Percentiles rank a stretch among this genome's conserved stretches.
Conservation (phyloP, 2,113 vertebrate species). For the Sorex fumeus region DNA sequence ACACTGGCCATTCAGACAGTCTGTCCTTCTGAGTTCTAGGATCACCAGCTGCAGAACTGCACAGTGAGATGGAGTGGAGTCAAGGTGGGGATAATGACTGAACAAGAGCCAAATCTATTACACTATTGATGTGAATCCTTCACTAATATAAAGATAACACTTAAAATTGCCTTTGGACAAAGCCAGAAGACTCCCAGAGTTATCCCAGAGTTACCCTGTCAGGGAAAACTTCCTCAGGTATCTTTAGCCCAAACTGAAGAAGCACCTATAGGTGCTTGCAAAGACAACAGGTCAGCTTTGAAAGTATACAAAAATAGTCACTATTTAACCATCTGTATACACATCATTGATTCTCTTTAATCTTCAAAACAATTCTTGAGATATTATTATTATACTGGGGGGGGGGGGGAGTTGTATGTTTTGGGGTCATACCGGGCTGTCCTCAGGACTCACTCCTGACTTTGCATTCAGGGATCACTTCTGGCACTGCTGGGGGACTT, state of each 20-base stretch:
- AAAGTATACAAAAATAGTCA: not conserved
- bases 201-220: not conserved
- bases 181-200: not conserved
- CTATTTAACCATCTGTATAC: not conserved
- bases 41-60: not conserved
- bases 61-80: not conserved
- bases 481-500: no score
- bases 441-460: no score
- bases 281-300: constrained; percentile 15
- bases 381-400: not conserved
- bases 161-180: not conserved
- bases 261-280: not conserved
- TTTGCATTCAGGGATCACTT: no score
- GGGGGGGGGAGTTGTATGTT: no score
- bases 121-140: not conserved
- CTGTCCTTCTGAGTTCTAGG: not conserved
- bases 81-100: not conserved
- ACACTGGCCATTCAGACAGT: not conserved
- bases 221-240: not conserved
- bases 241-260: not conserved
- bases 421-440: no score
- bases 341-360: not conserved
- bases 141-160: not conserved
- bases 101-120: not conserved
- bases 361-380: not conserved